A percentile compares a stretch with the other conserved stretches of the same genome.
Evolutionary conservation across 2,113 vertebrate genomes (phyloP).

Genomic region (Galeopterus variegatus): DNA sequence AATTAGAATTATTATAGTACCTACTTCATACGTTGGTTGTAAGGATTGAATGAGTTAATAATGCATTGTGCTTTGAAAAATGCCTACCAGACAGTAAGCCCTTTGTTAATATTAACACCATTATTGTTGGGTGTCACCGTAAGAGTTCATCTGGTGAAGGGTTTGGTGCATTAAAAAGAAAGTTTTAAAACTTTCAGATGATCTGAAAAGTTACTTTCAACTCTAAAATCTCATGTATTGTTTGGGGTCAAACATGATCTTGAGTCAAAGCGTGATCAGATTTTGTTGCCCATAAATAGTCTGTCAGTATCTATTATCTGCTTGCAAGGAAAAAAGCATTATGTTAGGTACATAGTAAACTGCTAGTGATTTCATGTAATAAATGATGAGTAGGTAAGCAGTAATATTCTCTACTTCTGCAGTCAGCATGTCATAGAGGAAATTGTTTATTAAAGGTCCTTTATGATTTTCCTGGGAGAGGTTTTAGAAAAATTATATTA

Average conservation of each 20-base stretch:
- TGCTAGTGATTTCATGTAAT: conserved; percentile 41
- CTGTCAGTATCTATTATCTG: not conserved
- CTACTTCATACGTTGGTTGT: not conserved
- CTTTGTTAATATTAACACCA: not conserved
- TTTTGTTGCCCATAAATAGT: not conserved
- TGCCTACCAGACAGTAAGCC: not conserved
- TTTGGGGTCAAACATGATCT: conserved; percentile 41
- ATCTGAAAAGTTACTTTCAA: conserved; percentile 37
- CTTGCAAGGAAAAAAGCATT: not conserved
- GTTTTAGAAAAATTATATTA: conserved; percentile 15
- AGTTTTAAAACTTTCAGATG: not conserved
- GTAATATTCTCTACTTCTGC: conserved; percentile 40
- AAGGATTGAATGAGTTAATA: conserved; percentile 30
- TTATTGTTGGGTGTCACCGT: not conserved
- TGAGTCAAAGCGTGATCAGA: conserved; percentile 11
- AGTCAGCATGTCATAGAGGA: not conserved
- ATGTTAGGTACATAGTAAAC: not conserved
- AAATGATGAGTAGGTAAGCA: not conserved
- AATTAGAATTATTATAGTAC: not conserved
- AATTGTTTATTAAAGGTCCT: conserved; percentile 13
- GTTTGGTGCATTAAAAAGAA: conserved; percentile 57
- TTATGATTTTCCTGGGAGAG: not conserved
- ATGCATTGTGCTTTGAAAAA: not conserved
- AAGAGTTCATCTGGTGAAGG: conserved; percentile 55
- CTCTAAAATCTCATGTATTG: conserved; percentile 56